Conservation (phyloP, 2,113 vertebrate species). For the Aphyosemion australe region DNA sequence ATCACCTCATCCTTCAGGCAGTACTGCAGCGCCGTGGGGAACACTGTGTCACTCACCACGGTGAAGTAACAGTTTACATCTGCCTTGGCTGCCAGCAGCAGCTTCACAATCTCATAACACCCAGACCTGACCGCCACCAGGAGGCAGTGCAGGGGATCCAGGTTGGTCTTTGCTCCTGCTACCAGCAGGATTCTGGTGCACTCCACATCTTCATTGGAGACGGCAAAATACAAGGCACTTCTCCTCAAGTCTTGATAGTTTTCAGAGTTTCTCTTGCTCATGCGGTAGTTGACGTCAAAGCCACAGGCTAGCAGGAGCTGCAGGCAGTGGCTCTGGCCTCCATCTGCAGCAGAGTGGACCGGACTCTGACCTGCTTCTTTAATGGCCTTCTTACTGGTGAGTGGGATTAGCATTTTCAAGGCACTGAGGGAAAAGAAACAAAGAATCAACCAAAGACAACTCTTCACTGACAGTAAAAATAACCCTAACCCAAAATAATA, state of each 20-base stretch:
- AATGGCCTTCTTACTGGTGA: constrained; percentile 83
- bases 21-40: constrained; percentile 89
- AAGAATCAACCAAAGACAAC: background rate
- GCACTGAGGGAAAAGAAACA: constrained; percentile 64
- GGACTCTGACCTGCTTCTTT: constrained; percentile 82
- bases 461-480: too few relatives aligned
- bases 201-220: constrained; percentile 85
- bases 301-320: constrained; percentile 81
- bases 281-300: constrained; percentile 81
- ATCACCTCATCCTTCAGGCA: constrained; percentile 88
- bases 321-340: constrained; percentile 83
- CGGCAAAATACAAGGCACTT: constrained; percentile 82
- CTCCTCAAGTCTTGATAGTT: constrained; percentile 83
- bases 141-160: constrained; percentile 86
- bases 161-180: constrained; percentile 82
- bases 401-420: constrained; percentile 84
- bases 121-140: constrained; percentile 86
- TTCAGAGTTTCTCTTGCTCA: constrained; percentile 59
- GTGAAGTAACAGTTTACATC: constrained; percentile 89
- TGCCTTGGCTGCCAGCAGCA: constrained; percentile 82
- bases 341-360: constrained; percentile 85
- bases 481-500: too few relatives aligned
- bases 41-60: constrained; percentile 83
- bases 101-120: constrained; percentile 81
- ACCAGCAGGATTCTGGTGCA: constrained; percentile 81